Conservation (phyloP, 2,888 invertebrate species). For the Tetranychus piercei region DNA sequence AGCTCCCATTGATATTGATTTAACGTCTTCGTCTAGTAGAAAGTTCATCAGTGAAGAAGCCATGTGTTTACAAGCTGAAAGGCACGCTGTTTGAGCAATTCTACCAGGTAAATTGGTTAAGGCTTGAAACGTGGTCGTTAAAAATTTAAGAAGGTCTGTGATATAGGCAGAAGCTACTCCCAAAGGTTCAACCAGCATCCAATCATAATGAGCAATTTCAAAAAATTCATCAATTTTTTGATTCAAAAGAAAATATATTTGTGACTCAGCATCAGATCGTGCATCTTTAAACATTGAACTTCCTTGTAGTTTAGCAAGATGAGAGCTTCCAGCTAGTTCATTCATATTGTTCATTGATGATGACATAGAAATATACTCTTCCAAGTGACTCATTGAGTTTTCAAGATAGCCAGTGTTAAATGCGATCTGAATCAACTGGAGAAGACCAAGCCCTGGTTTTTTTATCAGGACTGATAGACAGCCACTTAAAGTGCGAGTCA, state of each 20-base stretch:
- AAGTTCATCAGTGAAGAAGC: conserved; percentile 53
- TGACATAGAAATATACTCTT: conserved; percentile 64
- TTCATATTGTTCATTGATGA: conserved; percentile 47
- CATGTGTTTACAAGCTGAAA: conserved; percentile 71
- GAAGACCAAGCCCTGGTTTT: conserved; percentile 62
- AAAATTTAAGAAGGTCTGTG: conserved; percentile 78
- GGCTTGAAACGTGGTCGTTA: conserved; percentile 76
- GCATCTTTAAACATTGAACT: conserved; percentile 43
- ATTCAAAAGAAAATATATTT: conserved; percentile 81
- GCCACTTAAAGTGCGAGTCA: conserved; percentile 69
- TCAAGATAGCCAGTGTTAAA: conserved; percentile 93
- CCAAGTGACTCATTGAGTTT: conserved; percentile 76
- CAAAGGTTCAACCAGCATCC: conserved; percentile 67
- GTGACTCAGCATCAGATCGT: conserved; percentile 81
- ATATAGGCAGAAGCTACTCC: conserved; percentile 82
- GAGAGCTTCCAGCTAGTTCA: conserved; percentile 74
- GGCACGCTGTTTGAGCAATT: conserved; percentile 38
- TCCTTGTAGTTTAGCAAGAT: conserved; percentile 44
- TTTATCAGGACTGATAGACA: conserved; percentile 76
- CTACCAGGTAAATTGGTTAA: conserved; percentile 74
- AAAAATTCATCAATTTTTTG: conserved; percentile 88
- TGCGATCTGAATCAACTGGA: conserved; percentile 78
- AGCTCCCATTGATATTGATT: conserved; percentile 76
- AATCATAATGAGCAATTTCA: conserved; percentile 83
- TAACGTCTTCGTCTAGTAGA: conserved; percentile 49